phyloP scores from a whole-genome alignment of 2,797 vertebrate genomes.

The Sebastolobus altivelis region DNA sequence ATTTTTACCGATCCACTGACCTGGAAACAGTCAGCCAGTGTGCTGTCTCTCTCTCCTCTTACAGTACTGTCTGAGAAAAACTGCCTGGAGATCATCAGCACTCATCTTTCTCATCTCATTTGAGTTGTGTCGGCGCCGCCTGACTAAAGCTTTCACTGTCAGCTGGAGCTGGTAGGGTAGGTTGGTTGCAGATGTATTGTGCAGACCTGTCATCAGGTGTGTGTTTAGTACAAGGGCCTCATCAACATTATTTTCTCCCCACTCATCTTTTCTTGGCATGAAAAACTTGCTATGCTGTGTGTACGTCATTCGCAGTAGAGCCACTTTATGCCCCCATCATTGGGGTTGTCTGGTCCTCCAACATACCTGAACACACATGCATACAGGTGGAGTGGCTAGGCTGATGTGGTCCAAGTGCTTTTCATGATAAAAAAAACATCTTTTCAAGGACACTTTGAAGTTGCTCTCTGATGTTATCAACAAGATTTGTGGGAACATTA shows the following conservation, averaged over 20 bases:
- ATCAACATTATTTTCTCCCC: not conserved
- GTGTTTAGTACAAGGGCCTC: not conserved
- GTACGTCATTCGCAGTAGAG: not conserved
- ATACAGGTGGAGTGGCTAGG: not conserved
- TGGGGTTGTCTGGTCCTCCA: not conserved
- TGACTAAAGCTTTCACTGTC: slow-evolving; percentile 10
- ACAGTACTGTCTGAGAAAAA: slow-evolving; percentile 7
- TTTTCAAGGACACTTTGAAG: not conserved
- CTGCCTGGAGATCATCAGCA: slow-evolving; percentile 14
- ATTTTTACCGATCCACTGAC: slow-evolving; percentile 63
- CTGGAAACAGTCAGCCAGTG: slow-evolving; percentile 52
- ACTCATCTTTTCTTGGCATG: not conserved
- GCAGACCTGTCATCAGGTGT: not conserved
- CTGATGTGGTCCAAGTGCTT: too few relatives aligned
- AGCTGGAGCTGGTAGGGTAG: not conserved
- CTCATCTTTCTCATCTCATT: slow-evolving; percentile 16
- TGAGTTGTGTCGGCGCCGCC: not conserved
- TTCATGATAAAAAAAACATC: not conserved
- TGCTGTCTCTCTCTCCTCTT: not conserved
- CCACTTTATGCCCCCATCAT: too few relatives aligned
- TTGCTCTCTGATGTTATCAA: not conserved
- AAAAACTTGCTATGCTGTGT: not conserved
- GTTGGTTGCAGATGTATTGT: not conserved
- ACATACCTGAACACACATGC: not conserved
- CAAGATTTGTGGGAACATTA: not conserved